phyloP scores from a whole-genome alignment of 2,113 vertebrate species.

The Fregata magnificens region DNA sequence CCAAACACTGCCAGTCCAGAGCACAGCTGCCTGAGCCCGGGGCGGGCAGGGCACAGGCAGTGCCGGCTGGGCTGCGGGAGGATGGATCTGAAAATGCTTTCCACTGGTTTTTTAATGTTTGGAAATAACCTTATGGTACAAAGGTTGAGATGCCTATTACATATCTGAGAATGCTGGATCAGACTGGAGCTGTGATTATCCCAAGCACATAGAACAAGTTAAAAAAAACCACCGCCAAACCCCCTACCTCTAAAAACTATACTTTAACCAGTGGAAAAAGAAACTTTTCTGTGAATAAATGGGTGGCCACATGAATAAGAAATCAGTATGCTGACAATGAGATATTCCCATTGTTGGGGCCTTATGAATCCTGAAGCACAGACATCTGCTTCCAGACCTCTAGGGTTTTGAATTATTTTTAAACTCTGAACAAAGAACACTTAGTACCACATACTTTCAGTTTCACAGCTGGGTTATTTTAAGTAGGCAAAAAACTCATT shows the following conservation, averaged over 20 bases:
- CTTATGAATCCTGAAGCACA: conserved; percentile 12
- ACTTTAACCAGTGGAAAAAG: neutral
- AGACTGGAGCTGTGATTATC: neutral
- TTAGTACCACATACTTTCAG: conserved; percentile 52
- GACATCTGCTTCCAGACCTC: conserved; percentile 60
- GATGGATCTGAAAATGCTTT: accelerated
- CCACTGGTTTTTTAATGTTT: neutral
- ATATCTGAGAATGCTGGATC: neutral
- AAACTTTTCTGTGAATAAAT: neutral
- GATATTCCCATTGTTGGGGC: neutral
- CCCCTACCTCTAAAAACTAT: neutral
- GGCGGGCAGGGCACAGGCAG: neutral
- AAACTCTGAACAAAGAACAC: conserved; percentile 62
- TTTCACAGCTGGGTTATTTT: conserved; percentile 60
- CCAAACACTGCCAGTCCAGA: neutral
- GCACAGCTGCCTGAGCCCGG: neutral
- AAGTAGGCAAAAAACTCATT: conserved; percentile 1
- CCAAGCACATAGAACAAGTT: neutral
- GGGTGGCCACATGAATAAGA: neutral
- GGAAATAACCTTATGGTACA: neutral
- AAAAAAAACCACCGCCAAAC: accelerated
- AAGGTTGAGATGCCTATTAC: neutral
- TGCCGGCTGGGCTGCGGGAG: neutral
- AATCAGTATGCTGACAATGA: neutral
- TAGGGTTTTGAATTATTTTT: conserved; percentile 45